Evolutionary conservation across 2,797 vertebrate species (phyloP).

Genomic region (Podarcis lilfordi): DNA sequence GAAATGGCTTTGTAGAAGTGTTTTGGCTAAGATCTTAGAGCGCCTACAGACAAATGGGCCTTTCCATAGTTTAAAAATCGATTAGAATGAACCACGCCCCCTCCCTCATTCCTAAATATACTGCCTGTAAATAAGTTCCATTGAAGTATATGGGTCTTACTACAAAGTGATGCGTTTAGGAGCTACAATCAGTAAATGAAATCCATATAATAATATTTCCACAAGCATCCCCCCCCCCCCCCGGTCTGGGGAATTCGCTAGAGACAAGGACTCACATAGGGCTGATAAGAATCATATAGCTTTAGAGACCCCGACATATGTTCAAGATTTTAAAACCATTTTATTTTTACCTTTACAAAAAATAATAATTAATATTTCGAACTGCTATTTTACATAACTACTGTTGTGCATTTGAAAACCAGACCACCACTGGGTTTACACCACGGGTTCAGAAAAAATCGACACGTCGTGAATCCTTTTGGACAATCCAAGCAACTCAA

Average conservation of each 20-base stretch:
- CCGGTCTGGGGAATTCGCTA: not conserved
- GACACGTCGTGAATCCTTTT: slow-evolving; percentile 71
- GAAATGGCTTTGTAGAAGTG: not conserved
- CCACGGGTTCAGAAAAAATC: slow-evolving; percentile 82
- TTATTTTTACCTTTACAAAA: slow-evolving; percentile 9
- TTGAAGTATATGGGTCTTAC: not conserved
- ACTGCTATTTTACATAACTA: slow-evolving; percentile 44
- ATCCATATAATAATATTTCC: not conserved
- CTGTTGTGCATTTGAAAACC: slow-evolving; percentile 56
- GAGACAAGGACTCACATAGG: not conserved
- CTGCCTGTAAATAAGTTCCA: not conserved
- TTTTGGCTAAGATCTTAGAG: not conserved
- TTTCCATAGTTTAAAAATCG: not conserved
- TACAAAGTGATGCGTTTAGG: not conserved
- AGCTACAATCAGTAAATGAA: not conserved
- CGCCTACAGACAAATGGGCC: not conserved
- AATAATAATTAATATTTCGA: slow-evolving; percentile 28
- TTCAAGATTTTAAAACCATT: slow-evolving; percentile 32
- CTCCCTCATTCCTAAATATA: not conserved
- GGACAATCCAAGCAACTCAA: slow-evolving; percentile 75
- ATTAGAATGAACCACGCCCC: not conserved
- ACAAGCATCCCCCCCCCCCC: not conserved
- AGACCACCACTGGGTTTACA: slow-evolving; percentile 72
- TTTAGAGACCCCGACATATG: slow-evolving; percentile 14
- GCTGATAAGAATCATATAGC: not conserved